Evolutionary conservation across 2,797 vertebrate genomes (phyloP).

Genomic region (Cheirogaleus major): DNA sequence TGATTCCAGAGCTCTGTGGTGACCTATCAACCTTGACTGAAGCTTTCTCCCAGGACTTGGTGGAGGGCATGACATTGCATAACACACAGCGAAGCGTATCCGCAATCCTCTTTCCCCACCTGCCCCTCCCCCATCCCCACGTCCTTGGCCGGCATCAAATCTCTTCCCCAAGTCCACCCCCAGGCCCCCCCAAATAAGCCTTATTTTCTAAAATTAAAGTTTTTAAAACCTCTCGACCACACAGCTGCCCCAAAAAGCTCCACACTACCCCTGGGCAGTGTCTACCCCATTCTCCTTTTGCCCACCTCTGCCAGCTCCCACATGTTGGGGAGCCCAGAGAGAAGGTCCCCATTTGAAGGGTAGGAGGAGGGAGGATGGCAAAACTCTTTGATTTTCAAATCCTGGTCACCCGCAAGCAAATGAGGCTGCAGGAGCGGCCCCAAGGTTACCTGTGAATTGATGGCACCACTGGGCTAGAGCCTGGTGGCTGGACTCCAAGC

Average conservation of each 20-base stretch:
- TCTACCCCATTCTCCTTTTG: not conserved
- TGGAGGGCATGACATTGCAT: not conserved
- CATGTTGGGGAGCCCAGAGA: rapidly evolving
- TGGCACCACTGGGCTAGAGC: not conserved
- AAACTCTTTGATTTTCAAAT: not conserved
- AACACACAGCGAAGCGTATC: not conserved
- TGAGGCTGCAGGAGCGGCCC: not conserved
- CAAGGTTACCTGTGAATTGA: not conserved
- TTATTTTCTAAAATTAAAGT: not conserved
- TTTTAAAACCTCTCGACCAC: not conserved
- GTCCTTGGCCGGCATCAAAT: not conserved
- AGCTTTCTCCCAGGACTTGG: not conserved
- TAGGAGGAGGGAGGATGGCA: not conserved
- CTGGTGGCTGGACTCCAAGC: not conserved
- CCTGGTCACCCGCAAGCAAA: not conserved
- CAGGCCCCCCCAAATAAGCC: rapidly evolving
- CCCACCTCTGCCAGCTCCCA: not conserved
- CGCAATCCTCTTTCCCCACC: not conserved
- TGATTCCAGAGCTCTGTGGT: not conserved
- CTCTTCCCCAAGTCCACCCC: not conserved
- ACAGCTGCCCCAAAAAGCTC: not conserved
- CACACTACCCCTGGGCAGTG: not conserved
- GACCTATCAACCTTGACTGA: rapidly evolving
- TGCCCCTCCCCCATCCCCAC: not conserved
- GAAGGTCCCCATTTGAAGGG: not conserved